phyloP scores from a whole-genome alignment of 2,113 vertebrate species.

The Sus scrofa region DNA sequence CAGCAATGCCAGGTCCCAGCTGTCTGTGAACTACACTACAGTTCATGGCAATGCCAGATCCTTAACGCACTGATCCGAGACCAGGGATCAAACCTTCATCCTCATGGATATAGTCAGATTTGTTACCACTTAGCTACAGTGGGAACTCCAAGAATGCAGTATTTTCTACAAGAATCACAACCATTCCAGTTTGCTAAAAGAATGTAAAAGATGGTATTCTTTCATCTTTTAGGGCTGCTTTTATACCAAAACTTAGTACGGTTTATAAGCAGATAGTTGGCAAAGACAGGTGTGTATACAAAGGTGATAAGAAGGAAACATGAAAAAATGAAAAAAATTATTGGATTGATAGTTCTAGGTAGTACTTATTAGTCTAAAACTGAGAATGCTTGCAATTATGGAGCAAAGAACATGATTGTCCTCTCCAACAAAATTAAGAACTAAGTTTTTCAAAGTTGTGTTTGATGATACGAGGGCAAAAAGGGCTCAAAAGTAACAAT shows the following conservation, averaged over 20 bases:
- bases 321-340: not conserved
- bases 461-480: not conserved
- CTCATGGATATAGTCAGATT: no score
- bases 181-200: conserved; percentile 6
- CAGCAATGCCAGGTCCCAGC: no score
- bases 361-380: conserved; percentile 9
- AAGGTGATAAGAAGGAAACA: not conserved
- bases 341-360: not conserved
- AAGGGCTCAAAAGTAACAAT: not conserved
- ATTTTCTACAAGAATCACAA: not conserved
- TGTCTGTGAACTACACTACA: no score
- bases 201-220: not conserved
- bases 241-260: not conserved
- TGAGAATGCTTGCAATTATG: not conserved
- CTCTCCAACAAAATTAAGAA: not conserved
- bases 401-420: not conserved
- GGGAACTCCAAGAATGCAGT: not conserved
- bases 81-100: no score
- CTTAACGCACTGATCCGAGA: no score
- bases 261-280: not conserved
- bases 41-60: no score
- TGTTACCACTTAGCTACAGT: no score
- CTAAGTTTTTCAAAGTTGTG: not conserved
- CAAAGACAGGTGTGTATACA: not conserved
- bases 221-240: conserved; percentile 16